Base-by-base conservation (phyloP, 2,113 vertebrate genomes). In the Corydoras sp. region DNA sequence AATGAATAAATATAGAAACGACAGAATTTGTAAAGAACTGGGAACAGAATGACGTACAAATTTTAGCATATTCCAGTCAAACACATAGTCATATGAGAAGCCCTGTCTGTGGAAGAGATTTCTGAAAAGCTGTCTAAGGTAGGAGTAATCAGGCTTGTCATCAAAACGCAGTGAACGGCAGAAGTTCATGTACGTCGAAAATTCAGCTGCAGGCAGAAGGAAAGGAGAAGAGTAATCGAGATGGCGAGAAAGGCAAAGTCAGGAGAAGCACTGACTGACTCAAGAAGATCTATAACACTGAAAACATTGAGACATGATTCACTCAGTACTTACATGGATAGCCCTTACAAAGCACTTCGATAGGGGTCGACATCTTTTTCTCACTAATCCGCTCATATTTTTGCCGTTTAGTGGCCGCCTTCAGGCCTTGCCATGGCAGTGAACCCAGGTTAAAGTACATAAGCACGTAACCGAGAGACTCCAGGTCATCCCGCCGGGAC, bases 381-480 rank as follows among this genome's bases (percentile, higher is more conserved):
- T 98, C 96, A 2, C 96, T 98, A 88, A 99, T 99, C 29, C 96
- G 93, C 84, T 99, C 96, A 0, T 98, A 98, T 81, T 98, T 99
- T 88, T 99, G 96, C 83, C 95, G 89, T 85, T 99, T 98, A 78
- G 96, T 99, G 86, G 93, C 95, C 51, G 96, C 96, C 81, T 98
- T 98, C 80, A 98, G 93, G 73, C 96, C 95, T 83, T 98, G 96
- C 96, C 96, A 98, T 76, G 96, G 96, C 89, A 98, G 89, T 0
- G 96, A 98, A 78, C 96, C 96, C 89, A 98, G 86, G 88, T 99
- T 99, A 88, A 99, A 99, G 89, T 99, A 99, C 96, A 99, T 99
- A 64, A 98, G 92, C 67, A 98, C 95, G 0, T 98, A 98, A 82
- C 95, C 95, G 84, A 98, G 86, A 68, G 94, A 97, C 89, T 98